A percentile compares a stretch with the other conserved stretches of the same genome.
Conservation (phyloP, 2,113 vertebrate genomes). For the Onychostoma macrolepis region DNA sequence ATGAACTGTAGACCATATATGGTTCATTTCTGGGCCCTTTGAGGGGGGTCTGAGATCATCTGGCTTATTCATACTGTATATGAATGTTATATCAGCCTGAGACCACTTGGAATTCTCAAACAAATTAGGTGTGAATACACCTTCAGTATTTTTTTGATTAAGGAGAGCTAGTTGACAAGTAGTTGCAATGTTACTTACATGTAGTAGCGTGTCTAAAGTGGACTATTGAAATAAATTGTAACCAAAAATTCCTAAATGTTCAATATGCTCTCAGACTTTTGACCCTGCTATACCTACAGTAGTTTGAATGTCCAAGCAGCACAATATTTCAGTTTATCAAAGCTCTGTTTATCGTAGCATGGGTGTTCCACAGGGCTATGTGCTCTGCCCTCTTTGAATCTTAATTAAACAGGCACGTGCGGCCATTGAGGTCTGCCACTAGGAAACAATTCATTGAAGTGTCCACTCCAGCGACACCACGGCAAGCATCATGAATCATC, state of each 20-base stretch:
- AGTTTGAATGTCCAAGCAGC: not conserved
- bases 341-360: not conserved
- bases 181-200: not conserved
- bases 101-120: not conserved
- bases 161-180: not conserved
- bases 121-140: not conserved
- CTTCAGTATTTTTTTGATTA: not conserved
- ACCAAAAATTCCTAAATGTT: not conserved
- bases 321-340: not conserved
- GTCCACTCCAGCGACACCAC: slow-evolving; percentile 54
- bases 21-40: not conserved
- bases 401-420: slow-evolving; percentile 15
- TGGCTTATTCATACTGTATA: not conserved
- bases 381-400: not conserved
- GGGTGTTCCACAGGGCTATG: not conserved
- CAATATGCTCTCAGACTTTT: not conserved
- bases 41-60: not conserved
- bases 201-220: not conserved
- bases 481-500: slow-evolving; percentile 65
- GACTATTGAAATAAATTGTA: not conserved
- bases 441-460: slow-evolving; percentile 70
- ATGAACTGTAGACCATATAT: no score
- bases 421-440: slow-evolving; percentile 45
- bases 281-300: not conserved
- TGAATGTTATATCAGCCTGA: not conserved